Evolutionary conservation across 2,113 vertebrate genomes (phyloP), one percentile per base, ranked within the genome.

Genomic region (Oreotragus oreotragus): DNA sequence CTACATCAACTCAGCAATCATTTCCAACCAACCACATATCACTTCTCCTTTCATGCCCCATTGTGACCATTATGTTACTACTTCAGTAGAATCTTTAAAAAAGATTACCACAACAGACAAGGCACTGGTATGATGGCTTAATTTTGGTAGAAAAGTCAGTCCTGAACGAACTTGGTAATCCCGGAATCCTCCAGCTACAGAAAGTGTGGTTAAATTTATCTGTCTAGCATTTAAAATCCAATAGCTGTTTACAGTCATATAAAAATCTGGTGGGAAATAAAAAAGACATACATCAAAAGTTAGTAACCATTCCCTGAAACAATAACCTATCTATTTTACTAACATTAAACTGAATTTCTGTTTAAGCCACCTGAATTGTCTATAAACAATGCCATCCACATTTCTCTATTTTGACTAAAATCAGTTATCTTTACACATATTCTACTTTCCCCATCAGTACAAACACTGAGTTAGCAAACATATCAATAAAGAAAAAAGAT

Each of bases 161-260:
- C 99, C 99, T 13, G 99, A 99, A 97, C 99, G 99, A 97, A 99
- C 99, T 99, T 99, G 99, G 98, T 99, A 99, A 99, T 99, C 99
- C 95, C 99, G 99, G 98, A 99, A 99, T 98, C 99, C 99, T 96
- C 99, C 99, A 51, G 99, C 99, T 85, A 99, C 98, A 55, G 99
- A 99, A 95, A 99, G 98, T 6, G 99, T 99, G 0, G 99, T 99
- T 97, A 99, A 99, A 95, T 99, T 99, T 98, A 99, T 99, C 58
- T 99, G 99, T 87, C 98, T 97, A 14, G 99, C 99, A 87, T 99
- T 99, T 93, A 98, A 98, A 97, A 98, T 99, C 99, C 99, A 99
- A 91, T 99, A 99, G 97, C 98, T 98, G 96, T 99, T 99, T 97
- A 99, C 99, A 87, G 99, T 96, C 88, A 98, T 98, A 98, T 99